phyloP scores from a whole-genome alignment of 2,888 invertebrate species.

The Eustalomyia histrio region DNA sequence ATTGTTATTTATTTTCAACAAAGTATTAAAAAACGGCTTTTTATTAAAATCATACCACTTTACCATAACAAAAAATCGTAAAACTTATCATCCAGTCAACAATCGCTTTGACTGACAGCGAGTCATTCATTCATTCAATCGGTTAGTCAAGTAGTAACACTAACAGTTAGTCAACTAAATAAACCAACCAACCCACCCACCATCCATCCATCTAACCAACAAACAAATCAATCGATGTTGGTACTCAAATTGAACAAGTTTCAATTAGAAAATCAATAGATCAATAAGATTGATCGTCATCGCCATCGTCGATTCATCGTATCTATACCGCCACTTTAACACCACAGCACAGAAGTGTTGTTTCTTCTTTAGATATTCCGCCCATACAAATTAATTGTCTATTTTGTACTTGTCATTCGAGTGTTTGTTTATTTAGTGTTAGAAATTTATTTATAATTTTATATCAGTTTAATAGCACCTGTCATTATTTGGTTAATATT shows the following conservation, averaged over 20 bases:
- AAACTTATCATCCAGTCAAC: conserved; percentile 7
- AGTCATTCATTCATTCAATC: neutral
- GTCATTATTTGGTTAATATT: conserved; percentile 18
- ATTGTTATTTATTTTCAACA: conserved; percentile 41
- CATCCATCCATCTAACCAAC: neutral
- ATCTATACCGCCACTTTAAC: conserved; percentile 23
- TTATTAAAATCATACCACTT: conserved; percentile 43
- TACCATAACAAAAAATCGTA: neutral
- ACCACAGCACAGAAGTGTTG: neutral
- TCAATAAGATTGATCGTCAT: conserved; percentile 58
- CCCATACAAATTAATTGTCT: conserved; percentile 66
- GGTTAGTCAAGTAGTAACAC: neutral
- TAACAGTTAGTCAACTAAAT: neutral
- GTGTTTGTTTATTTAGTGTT: conserved; percentile 55
- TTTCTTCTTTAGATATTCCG: conserved; percentile 37
- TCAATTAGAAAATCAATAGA: conserved; percentile 61
- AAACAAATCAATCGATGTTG: conserved; percentile 19
- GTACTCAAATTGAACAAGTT: conserved; percentile 58
- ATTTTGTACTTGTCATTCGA: conserved; percentile 65
- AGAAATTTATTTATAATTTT: conserved; percentile 54
- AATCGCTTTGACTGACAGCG: neutral
- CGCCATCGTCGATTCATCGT: conserved; percentile 39
- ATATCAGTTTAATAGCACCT: conserved; percentile 23
- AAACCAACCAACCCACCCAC: neutral
- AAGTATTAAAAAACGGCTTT: conserved; percentile 38